Percentiles rank a stretch among this genome's conserved stretches.
phyloP scores from a whole-genome alignment of 2,797 vertebrate species.

The Semotilus atromaculatus region DNA sequence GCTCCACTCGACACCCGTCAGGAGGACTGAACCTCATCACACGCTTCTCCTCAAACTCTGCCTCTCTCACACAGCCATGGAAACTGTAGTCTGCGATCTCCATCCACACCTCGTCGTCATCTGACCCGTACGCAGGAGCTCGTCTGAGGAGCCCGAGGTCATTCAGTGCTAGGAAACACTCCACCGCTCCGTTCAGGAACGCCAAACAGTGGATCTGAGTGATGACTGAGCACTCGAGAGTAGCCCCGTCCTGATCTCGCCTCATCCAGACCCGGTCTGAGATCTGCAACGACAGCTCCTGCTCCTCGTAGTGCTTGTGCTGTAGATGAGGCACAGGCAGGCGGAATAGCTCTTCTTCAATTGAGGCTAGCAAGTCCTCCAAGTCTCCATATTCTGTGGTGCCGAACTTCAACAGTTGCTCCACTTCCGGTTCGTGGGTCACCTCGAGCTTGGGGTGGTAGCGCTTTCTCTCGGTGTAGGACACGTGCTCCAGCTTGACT shows the following conservation, averaged over 20 bases:
- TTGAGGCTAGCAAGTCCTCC: slow-evolving; percentile 84
- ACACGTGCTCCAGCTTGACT: slow-evolving; percentile 90
- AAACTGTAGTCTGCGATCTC: slow-evolving; percentile 85
- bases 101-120: slow-evolving; percentile 84
- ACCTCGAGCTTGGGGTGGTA: slow-evolving; percentile 91
- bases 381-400: slow-evolving; percentile 87
- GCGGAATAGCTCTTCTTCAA: slow-evolving; percentile 90
- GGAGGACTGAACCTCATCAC: slow-evolving; percentile 88
- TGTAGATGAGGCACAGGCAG: slow-evolving; percentile 77
- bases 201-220: slow-evolving; percentile 90
- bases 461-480: slow-evolving; percentile 88
- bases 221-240: slow-evolving; percentile 80
- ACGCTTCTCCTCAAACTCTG: slow-evolving; percentile 83
- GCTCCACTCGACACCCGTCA: slow-evolving; percentile 89
- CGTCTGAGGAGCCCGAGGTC: slow-evolving; percentile 84
- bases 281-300: slow-evolving; percentile 90
- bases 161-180: slow-evolving; percentile 94
- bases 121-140: slow-evolving; percentile 82
- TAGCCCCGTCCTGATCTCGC: slow-evolving; percentile 82
- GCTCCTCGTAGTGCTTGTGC: slow-evolving; percentile 88
- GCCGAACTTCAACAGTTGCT: slow-evolving; percentile 96
- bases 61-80: slow-evolving; percentile 85
- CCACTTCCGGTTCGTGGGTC: slow-evolving; percentile 84
- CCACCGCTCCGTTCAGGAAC: slow-evolving; percentile 84
- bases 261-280: slow-evolving; percentile 91